Percentiles rank a stretch among this genome's conserved stretches.
Evolutionary conservation across 2,888 invertebrate species (phyloP).

Genomic region (Caenorhabditis doughertyi): DNA sequence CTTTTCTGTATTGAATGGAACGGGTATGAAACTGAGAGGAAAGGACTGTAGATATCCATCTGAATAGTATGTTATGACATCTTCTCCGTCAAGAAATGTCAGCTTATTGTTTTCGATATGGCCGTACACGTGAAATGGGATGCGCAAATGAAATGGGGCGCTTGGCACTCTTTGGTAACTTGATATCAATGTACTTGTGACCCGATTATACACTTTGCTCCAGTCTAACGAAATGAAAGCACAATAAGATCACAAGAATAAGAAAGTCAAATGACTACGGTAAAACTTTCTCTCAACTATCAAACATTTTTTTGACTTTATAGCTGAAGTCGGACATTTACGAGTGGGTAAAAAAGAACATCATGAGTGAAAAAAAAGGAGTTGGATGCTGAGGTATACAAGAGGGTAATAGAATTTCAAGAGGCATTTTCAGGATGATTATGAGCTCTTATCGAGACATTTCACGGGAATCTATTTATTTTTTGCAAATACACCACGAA

Average conservation of each 20-base stretch:
- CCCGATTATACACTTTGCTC: conserved; percentile 48
- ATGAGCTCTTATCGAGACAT: background rate
- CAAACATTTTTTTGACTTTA: background rate
- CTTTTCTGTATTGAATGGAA: conserved; percentile 19
- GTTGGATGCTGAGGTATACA: background rate
- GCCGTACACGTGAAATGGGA: conserved; percentile 42
- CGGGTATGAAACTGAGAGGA: conserved; percentile 14
- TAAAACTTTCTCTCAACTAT: background rate
- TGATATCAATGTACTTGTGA: conserved; percentile 52
- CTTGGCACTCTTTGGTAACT: conserved; percentile 47
- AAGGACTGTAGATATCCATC: conserved; percentile 22
- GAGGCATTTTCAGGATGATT: conserved; percentile 32
- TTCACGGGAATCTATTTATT: no score
- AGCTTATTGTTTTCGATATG: conserved; percentile 27
- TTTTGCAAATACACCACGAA: background rate
- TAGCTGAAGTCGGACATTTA: conserved; percentile 9
- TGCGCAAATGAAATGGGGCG: conserved; percentile 38
- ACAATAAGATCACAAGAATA: background rate
- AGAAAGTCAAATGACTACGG: conserved; percentile 1
- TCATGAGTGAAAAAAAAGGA: background rate
- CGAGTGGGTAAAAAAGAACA: conserved; percentile 35
- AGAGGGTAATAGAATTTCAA: conserved; percentile 27
- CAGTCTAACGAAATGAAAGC: background rate
- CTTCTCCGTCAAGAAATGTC: background rate
- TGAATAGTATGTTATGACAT: conserved; percentile 29